Conservation (phyloP, 2,797 vertebrate genomes). For the Urophycis tenuis region DNA sequence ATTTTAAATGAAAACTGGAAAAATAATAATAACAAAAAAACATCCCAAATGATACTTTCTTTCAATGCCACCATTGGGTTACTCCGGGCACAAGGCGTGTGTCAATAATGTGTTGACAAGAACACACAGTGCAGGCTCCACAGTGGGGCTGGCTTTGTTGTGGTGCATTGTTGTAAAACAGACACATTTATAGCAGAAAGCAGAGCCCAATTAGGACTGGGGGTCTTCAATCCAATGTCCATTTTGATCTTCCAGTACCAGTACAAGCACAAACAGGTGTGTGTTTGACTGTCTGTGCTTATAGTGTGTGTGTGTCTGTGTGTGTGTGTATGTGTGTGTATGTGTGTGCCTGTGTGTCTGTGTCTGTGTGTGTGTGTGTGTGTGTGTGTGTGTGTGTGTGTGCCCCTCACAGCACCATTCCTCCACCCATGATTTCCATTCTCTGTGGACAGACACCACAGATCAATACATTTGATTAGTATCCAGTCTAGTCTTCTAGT, state of each 20-base stretch:
- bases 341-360: conserved; percentile 8
- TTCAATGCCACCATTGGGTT: background rate
- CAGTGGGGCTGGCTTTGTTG: background rate
- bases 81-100: background rate
- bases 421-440: conserved; percentile 92
- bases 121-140: background rate
- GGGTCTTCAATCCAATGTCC: background rate
- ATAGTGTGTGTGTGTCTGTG: background rate
- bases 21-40: too few relatives aligned
- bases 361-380: conserved; percentile 19
- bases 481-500: background rate
- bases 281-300: background rate
- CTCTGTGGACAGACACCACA: conserved; percentile 66
- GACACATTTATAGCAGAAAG: background rate
- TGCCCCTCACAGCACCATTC: conserved; percentile 77
- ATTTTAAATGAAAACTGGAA: too few relatives aligned
- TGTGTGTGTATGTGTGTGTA: background rate
- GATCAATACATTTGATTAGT: background rate
- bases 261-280: background rate
- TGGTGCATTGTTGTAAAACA: background rate
- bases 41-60: background rate
- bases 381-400: background rate
- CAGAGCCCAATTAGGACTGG: background rate
- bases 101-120: too few relatives aligned
- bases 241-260: background rate